Percentiles rank a stretch among this genome's conserved stretches.
phyloP scores from a whole-genome alignment of 2,797 vertebrate genomes.

The Gadopsis marmoratus region DNA sequence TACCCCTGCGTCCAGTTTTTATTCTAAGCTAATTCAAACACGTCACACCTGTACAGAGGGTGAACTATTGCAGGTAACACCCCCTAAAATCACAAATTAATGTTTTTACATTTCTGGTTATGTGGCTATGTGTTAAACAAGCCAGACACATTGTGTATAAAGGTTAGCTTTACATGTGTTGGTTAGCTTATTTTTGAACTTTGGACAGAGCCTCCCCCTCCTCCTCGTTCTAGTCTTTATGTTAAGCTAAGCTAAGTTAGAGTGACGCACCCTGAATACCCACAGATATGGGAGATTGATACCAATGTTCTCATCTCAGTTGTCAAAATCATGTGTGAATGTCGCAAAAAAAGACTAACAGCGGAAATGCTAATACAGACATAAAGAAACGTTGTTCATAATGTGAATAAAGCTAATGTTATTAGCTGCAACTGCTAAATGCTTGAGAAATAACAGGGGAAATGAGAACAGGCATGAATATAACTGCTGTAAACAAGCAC shows the following conservation, averaged over 20 bases:
- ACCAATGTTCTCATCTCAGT: background rate
- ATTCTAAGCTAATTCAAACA: no score
- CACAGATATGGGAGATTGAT: no score
- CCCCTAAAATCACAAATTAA: background rate
- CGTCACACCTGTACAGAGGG: background rate
- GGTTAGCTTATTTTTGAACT: background rate
- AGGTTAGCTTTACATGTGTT: background rate
- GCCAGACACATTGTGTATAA: background rate
- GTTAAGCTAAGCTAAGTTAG: background rate
- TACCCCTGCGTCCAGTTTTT: background rate
- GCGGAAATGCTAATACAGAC: background rate
- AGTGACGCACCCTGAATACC: no score
- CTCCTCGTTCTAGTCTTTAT: background rate
- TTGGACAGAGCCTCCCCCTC: background rate
- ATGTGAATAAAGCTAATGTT: background rate
- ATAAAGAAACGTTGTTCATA: no score
- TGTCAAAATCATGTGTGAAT: background rate
- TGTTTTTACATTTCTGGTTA: background rate
- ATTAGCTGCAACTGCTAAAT: background rate
- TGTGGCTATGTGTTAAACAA: background rate
- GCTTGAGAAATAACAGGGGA: background rate
- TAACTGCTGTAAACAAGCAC: background rate
- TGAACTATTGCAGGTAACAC: background rate
- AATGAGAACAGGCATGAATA: background rate
- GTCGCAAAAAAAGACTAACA: background rate